These are phyloP conservation scores for Brachionus rotundiformis DNA, from an alignment of 1,140 invertebrate genomes.

Conservation along the genomic window DNA sequence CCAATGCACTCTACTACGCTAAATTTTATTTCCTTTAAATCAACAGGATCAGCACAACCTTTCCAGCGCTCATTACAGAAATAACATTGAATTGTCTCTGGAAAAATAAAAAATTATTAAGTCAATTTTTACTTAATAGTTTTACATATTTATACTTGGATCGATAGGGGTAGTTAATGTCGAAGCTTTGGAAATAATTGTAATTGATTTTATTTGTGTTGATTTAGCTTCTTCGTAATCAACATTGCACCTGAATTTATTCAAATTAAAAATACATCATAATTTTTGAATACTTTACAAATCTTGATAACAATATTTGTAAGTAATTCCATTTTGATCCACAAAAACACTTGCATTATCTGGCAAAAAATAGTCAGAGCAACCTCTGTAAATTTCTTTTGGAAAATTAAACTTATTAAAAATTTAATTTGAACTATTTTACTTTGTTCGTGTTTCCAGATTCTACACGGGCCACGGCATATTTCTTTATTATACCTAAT, in stretches of 20 bases:
- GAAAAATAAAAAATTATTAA: background rate
- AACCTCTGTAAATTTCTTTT: constrained; percentile 3
- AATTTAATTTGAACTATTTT: background rate
- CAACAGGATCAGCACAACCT: background rate
- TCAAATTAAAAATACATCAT: background rate
- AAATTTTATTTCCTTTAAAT: background rate
- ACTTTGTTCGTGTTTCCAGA: constrained; percentile 4
- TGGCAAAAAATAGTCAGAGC: background rate
- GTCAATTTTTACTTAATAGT: background rate
- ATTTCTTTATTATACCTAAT: constrained; percentile 40
- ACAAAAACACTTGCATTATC: background rate
- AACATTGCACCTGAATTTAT: constrained; percentile 11
- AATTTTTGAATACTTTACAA: background rate
- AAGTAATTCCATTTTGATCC: constrained; percentile 11
- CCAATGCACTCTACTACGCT: background rate
- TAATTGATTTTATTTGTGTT: background rate
- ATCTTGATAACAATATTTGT: constrained; percentile 27
- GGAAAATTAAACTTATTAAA: background rate
- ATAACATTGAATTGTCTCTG: constrained; percentile 21
- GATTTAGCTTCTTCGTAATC: background rate
- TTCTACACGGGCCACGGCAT: background rate
- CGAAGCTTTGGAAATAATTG: too few relatives aligned
- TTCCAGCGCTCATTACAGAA: constrained; percentile 26
- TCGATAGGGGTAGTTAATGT: too few relatives aligned
- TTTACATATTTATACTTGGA: too few relatives aligned